Evolutionary conservation across 2,888 invertebrate species (phyloP), one percentile per base, ranked within the genome.

Genomic region (Cephus rjabovi): DNA sequence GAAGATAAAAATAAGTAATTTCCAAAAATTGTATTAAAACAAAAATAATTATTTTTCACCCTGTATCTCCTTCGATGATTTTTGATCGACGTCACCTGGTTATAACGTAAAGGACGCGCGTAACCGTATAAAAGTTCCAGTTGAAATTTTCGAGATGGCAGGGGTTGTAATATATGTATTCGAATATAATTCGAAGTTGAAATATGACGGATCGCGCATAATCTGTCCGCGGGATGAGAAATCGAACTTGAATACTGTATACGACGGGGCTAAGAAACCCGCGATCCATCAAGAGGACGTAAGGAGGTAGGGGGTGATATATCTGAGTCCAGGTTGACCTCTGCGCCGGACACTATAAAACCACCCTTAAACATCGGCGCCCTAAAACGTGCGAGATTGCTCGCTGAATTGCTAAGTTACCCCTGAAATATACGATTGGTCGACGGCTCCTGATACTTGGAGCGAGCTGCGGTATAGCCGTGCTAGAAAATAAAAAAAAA

Each of bases 261-360:
- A 78, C 79, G 80, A 82, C 82, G 83, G 83, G 82, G 56, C 73
- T 80, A 76, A 80, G 82, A 81, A 82, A 84, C 78, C 79, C 80
- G 80, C 84, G 83, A 87, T 86, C 86, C 83, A 86, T 87, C 89
- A 89, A 89, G 85, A 81, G 31, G 73, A 75, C 70, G 73, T 69
- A 73, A 81, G 80, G 80, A 75, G 83, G 79, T 56, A 56, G 78
- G 76, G 84, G 84, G 85, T 89, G 89, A 89, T 89, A 86, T 89
- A 89, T 89, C 84, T 85, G 81, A 82, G 87, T 84, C 84, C 83
- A 86, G 85, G 85, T 87, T 89, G 89, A 89, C 89, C 89, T 89
- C 83, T 89, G 89, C 85, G 86, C 89, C 86, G 88, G 88, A 88
- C 86, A 87, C 89, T 88, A 89, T 89, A 89, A 89, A 89, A 89